Percentiles rank a stretch among this genome's conserved stretches.
phyloP scores from a whole-genome alignment of 2,888 invertebrate species.

The Brachyptera risi region DNA sequence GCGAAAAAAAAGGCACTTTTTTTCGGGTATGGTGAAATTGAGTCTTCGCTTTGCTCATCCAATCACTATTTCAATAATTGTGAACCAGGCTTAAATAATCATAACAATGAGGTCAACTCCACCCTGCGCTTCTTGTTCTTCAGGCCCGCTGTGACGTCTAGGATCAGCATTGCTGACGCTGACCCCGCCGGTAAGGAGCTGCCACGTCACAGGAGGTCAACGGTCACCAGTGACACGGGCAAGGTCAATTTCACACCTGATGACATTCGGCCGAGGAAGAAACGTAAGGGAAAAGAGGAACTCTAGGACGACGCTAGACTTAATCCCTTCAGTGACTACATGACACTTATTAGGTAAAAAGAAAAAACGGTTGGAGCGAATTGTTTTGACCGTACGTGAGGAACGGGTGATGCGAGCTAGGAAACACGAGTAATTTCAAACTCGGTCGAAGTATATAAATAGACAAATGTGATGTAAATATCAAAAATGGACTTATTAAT shows the following conservation, averaged over 20 bases:
- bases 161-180: slow-evolving; percentile 53
- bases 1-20: too few relatives aligned
- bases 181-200: slow-evolving; percentile 47
- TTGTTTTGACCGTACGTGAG: background rate
- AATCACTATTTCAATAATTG: too few relatives aligned
- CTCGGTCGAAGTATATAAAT: too few relatives aligned
- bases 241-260: slow-evolving; percentile 31
- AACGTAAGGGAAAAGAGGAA: too few relatives aligned
- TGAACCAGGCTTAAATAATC: too few relatives aligned
- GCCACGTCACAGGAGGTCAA: slow-evolving; percentile 30
- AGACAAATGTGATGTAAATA: too few relatives aligned
- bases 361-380: background rate
- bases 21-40: too few relatives aligned
- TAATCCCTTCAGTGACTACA: background rate
- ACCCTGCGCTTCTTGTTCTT: background rate
- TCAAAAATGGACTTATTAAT: too few relatives aligned
- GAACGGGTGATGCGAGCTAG: too few relatives aligned
- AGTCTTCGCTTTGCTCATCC: too few relatives aligned
- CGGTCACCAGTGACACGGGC: slow-evolving; percentile 27
- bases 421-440: too few relatives aligned
- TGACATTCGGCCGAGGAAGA: slow-evolving; percentile 31
- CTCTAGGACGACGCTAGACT: background rate
- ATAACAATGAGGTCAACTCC: too few relatives aligned
- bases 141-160: background rate
- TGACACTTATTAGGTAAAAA: background rate